phyloP scores from a whole-genome alignment of 2,888 invertebrate genomes.

The Coenonympha arcania region DNA sequence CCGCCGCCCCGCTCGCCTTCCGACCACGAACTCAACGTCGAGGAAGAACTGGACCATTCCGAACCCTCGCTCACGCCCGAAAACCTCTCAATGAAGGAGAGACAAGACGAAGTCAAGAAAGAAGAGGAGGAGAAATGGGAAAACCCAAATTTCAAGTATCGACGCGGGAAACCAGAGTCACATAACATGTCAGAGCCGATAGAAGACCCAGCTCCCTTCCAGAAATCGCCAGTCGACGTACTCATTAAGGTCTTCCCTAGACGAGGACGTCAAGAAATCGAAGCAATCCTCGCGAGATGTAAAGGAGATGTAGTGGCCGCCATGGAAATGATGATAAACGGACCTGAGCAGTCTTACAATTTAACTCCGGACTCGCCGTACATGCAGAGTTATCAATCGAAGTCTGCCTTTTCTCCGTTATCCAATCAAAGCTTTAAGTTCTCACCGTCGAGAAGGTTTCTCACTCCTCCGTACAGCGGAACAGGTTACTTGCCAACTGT shows the following conservation, averaged over 20 bases:
- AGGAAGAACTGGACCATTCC: conserved; percentile 70
- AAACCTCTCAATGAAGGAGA: conserved; percentile 85
- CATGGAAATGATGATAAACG: conserved; percentile 91
- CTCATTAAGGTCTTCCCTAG: conserved; percentile 91
- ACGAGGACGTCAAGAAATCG: conserved; percentile 88
- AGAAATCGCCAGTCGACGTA: conserved; percentile 88
- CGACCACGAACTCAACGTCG: conserved; percentile 72
- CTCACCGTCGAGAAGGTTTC: conserved; percentile 82
- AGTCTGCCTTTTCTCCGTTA: conserved; percentile 86
- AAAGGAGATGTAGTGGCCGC: conserved; percentile 93
- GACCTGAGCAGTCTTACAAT: conserved; percentile 59
- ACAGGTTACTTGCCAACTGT: conserved; percentile 88
- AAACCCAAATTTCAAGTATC: conserved; percentile 57
- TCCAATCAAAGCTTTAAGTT: conserved; percentile 76
- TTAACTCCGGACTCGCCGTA: conserved; percentile 64
- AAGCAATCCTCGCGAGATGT: conserved; percentile 85
- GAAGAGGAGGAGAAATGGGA: conserved; percentile 70
- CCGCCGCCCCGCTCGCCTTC: conserved; percentile 66
- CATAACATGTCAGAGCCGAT: conserved; percentile 35
- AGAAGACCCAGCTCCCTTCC: conserved; percentile 47
- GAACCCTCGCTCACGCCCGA: conserved; percentile 80
- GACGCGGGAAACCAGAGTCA: conserved; percentile 45
- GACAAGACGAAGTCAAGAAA: conserved; percentile 67
- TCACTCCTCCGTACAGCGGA: conserved; percentile 87
- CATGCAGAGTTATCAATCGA: conserved; percentile 69